phyloP scores from a whole-genome alignment of 2,113 vertebrate species.

The Donacobius atricapilla region DNA sequence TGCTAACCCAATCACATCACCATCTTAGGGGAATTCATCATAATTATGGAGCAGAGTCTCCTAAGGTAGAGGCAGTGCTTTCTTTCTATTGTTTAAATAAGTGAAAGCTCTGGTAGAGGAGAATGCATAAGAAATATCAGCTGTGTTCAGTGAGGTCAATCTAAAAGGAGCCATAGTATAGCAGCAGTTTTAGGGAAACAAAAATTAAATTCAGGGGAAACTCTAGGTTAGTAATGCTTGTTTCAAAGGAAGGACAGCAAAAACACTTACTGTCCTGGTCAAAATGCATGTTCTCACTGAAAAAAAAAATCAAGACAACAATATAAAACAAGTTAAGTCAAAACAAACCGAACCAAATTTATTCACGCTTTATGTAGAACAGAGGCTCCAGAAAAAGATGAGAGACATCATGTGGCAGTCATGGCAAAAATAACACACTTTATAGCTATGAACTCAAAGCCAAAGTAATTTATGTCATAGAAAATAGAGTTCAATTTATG shows the following conservation, averaged over 20 bases:
- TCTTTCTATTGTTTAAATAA: conserved; percentile 6
- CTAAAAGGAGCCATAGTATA: background rate
- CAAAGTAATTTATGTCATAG: background rate
- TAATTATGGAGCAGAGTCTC: conserved; percentile 1
- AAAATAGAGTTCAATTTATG: background rate
- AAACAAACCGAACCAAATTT: background rate
- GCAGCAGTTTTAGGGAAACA: background rate
- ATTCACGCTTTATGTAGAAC: background rate
- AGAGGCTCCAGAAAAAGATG: background rate
- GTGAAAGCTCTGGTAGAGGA: background rate
- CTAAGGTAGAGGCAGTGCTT: background rate
- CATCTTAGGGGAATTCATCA: background rate
- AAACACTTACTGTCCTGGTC: background rate
- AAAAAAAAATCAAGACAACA: background rate
- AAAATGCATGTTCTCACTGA: background rate
- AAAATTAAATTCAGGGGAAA: background rate
- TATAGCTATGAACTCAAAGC: background rate
- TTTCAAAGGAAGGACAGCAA: background rate
- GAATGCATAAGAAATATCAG: background rate
- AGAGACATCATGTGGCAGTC: background rate
- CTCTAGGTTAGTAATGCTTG: background rate
- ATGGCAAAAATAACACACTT: conserved; percentile 27
- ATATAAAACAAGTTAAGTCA: background rate
- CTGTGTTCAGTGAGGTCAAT: background rate
- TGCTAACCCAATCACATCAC: background rate